Conservation (phyloP, 2,797 vertebrate species). For the Catamblyrhynchus diadema region DNA sequence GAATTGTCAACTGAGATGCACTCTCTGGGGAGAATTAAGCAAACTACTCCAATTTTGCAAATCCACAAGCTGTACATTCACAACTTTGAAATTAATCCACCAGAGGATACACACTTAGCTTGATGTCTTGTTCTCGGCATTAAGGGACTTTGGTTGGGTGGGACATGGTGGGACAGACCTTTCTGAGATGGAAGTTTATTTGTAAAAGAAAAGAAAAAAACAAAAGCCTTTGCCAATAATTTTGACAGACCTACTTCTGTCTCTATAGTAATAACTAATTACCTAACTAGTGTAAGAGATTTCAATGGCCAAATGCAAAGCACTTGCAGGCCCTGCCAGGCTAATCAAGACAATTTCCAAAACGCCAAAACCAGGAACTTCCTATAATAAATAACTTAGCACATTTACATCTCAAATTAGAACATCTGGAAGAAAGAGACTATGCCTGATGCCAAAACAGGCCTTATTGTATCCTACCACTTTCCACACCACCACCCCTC, state of each 20-base stretch:
- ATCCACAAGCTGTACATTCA: neutral
- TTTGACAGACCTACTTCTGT: constrained; percentile 35
- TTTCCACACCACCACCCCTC: neutral
- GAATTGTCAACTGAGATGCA: neutral
- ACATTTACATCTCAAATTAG: constrained; percentile 66
- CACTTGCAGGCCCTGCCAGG: constrained; percentile 33
- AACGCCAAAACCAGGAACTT: constrained; percentile 65
- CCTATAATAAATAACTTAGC: constrained; percentile 68
- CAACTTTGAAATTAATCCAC: neutral
- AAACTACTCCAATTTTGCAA: constrained; percentile 13
- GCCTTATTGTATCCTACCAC: constrained; percentile 25
- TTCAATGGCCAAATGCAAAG: constrained; percentile 52
- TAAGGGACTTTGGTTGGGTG: neutral
- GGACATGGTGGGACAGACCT: neutral
- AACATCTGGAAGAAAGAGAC: constrained; percentile 66
- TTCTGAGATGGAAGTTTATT: neutral
- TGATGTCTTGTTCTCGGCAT: neutral
- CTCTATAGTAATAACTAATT: constrained; percentile 53
- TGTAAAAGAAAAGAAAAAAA: neutral
- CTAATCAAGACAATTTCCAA: constrained; percentile 66
- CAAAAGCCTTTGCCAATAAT: neutral
- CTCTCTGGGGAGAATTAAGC: constrained; percentile 18
- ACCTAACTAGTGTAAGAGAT: constrained; percentile 11
- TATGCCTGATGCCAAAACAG: constrained; percentile 18
- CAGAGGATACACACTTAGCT: neutral